Base-by-base conservation (phyloP, 2,888 invertebrate species). In the Spilarctia lutea region DNA sequence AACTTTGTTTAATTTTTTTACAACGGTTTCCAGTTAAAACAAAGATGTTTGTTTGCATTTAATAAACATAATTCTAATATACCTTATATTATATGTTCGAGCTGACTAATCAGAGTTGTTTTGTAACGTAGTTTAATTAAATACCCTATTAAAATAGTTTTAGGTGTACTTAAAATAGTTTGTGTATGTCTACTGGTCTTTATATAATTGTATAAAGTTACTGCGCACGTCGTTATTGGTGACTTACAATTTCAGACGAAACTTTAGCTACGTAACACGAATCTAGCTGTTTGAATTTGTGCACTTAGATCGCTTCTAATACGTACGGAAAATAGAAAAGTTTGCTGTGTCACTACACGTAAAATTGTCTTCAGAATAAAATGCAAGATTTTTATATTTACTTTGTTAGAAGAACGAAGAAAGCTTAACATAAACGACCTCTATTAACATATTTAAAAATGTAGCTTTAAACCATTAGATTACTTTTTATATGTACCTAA, bases 271-370 rank as follows among this genome's bases (percentile, higher is more conserved):
- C 74, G 85, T 86, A 85, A 86, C 87, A 80, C 79, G 84, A 86
- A 88, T 89, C 89, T 83, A 85, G 86, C 84, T 87, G 88, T 86
- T 87, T 83, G 83, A 77, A 85, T 83, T 87, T 85, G 85, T 80
- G 74, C 82, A 84, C 80, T 87, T 85, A 85, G 86, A 83, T 83
- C 74, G 71, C 73, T 77, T 78, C 76, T 82, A 83, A 77, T 82
- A 75, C 71, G 77, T 81, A 79, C 77, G 82, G 79, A 76, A 75
- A 82, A 86, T 81, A 81, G 77, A 82, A 86, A 84, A 82, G 75
- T 78, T 81, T 71, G 24, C 63, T 30, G 56, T 74, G 16, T 30
- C 48, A 72, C 13, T 73, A 70, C 70, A 60, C 63, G 65, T 60
- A 45, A 60, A 33, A 65, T 75, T 65, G 67, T 74, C 35, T 56